phyloP scores from a whole-genome alignment of 2,113 vertebrate species.

The Notothenia rossii region DNA sequence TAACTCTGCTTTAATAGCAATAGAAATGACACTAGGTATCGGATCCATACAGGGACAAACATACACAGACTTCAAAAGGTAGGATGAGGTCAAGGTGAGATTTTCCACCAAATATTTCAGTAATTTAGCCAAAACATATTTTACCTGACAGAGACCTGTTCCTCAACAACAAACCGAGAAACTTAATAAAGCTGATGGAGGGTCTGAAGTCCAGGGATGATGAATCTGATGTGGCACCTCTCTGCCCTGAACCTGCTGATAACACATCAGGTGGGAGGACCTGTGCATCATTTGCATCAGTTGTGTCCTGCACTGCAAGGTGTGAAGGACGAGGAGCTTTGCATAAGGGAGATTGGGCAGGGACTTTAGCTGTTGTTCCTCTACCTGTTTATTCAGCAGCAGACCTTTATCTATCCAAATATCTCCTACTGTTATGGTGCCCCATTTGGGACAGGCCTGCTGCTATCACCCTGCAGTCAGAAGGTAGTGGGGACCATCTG shows the following conservation, averaged over 20 bases:
- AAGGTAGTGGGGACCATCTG: constrained; percentile 73
- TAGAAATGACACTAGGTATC: background rate
- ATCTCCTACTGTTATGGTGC: constrained; percentile 16
- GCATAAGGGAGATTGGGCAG: constrained; percentile 49
- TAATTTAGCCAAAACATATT: background rate
- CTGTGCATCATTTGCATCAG: constrained; percentile 70
- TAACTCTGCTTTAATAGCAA: background rate
- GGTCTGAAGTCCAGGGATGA: constrained; percentile 2
- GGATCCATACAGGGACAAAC: background rate
- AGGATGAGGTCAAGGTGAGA: background rate
- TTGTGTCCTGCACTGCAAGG: constrained; percentile 20
- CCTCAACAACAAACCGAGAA: constrained; percentile 14
- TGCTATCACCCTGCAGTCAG: constrained; percentile 50
- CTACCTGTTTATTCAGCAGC: constrained; percentile 49
- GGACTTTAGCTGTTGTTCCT: constrained; percentile 46
- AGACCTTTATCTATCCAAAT: constrained; percentile 31
- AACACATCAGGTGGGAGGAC: constrained; percentile 53
- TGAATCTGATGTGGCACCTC: background rate
- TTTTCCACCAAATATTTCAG: background rate
- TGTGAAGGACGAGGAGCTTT: constrained; percentile 50
- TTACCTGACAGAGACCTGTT: constrained; percentile 60
- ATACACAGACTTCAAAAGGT: background rate
- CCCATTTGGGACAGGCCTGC: constrained; percentile 32
- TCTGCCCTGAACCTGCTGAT: constrained; percentile 47
- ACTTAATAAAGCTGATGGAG: background rate